Evolutionary conservation across 2,797 vertebrate species (phyloP).

Genomic region (Onychomys leucogaster): DNA sequence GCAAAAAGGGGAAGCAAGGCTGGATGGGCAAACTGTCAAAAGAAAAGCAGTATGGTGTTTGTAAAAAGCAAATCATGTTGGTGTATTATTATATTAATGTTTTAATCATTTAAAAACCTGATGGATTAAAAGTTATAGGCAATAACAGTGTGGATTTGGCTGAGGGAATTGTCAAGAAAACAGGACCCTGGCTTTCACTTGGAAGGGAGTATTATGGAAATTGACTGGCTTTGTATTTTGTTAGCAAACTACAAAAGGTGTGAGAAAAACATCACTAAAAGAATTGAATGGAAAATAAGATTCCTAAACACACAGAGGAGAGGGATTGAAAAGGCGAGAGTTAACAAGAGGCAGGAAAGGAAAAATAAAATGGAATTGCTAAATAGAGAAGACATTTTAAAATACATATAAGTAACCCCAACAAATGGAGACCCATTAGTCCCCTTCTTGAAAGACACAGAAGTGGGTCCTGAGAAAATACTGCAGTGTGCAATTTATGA

Average conservation of each 20-base stretch:
- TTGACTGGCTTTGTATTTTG: background rate
- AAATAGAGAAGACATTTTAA: background rate
- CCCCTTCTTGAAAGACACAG: background rate
- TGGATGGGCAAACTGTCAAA: background rate
- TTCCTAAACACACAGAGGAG: background rate
- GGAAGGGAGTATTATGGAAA: background rate
- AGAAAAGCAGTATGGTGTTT: background rate
- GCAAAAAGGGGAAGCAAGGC: background rate
- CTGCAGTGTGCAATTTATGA: background rate
- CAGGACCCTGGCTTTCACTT: background rate
- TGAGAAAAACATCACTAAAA: background rate
- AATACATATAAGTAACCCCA: background rate
- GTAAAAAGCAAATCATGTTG: background rate
- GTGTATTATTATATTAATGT: background rate
- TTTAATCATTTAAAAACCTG: background rate
- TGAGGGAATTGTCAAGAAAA: background rate
- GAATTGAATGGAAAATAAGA: background rate
- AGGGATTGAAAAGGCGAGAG: background rate
- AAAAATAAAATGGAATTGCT: background rate
- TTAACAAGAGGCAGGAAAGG: background rate
- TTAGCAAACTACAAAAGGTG: background rate
- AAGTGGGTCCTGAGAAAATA: background rate
- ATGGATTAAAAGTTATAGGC: background rate
- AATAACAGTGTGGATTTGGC: background rate
- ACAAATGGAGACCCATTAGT: background rate